These are phyloP conservation scores for Mastomys coucha DNA, from an alignment of 2,113 vertebrate genomes.

Conservation along the genomic window DNA sequence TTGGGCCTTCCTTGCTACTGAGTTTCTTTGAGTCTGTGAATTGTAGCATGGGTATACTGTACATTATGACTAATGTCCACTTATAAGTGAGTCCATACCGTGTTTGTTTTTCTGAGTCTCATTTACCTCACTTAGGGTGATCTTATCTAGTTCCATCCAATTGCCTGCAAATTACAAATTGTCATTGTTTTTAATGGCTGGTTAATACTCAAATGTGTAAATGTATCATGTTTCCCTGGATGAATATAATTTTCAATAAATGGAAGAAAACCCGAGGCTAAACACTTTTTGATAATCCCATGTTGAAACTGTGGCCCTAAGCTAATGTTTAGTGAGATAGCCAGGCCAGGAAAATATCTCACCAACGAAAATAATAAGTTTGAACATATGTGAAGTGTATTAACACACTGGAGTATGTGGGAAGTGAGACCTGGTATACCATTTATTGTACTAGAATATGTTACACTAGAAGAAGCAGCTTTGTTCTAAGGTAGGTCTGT, in stretches of 20 bases:
- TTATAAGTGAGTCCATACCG: too few relatives aligned
- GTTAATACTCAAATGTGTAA: too few relatives aligned
- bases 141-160: too few relatives aligned
- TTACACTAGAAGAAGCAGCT: not conserved
- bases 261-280: not conserved
- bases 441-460: not conserved
- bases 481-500: not conserved
- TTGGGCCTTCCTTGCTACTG: too few relatives aligned
- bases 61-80: too few relatives aligned
- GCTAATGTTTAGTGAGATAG: not conserved
- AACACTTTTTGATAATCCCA: not conserved
- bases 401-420: too few relatives aligned
- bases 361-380: not conserved
- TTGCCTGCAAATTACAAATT: too few relatives aligned
- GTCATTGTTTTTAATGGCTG: too few relatives aligned
- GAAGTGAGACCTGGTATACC: not conserved
- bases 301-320: not conserved
- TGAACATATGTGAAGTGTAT: accelerated
- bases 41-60: too few relatives aligned
- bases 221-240: not conserved
- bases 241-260: not conserved
- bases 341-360: not conserved
- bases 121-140: too few relatives aligned
- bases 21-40: too few relatives aligned
- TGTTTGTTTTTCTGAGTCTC: too few relatives aligned